Evolutionary conservation across 2,888 invertebrate species (phyloP).

Genomic region (Anagyrus pseudococci): DNA sequence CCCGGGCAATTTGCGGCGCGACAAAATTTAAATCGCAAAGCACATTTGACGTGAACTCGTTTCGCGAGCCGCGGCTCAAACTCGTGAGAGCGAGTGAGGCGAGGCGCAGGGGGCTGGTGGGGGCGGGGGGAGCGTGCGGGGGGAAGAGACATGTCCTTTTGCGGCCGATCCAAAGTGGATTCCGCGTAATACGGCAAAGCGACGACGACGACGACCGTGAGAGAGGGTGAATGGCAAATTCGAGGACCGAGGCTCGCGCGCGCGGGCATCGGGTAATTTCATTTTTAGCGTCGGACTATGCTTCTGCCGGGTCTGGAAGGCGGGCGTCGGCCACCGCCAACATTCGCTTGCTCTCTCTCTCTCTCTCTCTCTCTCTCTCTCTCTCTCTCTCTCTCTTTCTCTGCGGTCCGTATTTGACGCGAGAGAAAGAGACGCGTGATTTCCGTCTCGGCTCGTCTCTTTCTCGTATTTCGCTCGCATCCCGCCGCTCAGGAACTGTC

Average conservation of each 20-base stretch:
- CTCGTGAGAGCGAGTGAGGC: conserved; percentile 29
- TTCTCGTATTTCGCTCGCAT: background rate
- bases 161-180: conserved; percentile 56
- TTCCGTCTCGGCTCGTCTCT: background rate
- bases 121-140: conserved; percentile 34
- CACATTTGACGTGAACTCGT: conserved; percentile 45
- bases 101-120: conserved; percentile 36
- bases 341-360: too few relatives aligned
- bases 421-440: too few relatives aligned
- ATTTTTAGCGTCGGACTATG: conserved; percentile 50
- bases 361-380: too few relatives aligned
- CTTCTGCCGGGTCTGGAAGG: too few relatives aligned
- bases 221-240: conserved; percentile 60
- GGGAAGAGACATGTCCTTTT: conserved; percentile 51
- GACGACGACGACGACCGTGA: background rate
- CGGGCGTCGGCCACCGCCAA: too few relatives aligned
- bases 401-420: conserved; percentile 22
- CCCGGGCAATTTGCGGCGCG: conserved; percentile 58
- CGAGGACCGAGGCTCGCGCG: conserved; percentile 35
- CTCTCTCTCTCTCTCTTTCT: background rate
- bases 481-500: conserved; percentile 24
- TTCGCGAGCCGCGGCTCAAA: conserved; percentile 26
- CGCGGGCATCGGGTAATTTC: conserved; percentile 49
- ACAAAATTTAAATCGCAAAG: conserved; percentile 62
- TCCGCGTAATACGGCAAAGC: conserved; percentile 47